Percentiles rank a stretch among this genome's conserved stretches.
Conservation (phyloP, 2,113 vertebrate species). For the Limanda limanda region DNA sequence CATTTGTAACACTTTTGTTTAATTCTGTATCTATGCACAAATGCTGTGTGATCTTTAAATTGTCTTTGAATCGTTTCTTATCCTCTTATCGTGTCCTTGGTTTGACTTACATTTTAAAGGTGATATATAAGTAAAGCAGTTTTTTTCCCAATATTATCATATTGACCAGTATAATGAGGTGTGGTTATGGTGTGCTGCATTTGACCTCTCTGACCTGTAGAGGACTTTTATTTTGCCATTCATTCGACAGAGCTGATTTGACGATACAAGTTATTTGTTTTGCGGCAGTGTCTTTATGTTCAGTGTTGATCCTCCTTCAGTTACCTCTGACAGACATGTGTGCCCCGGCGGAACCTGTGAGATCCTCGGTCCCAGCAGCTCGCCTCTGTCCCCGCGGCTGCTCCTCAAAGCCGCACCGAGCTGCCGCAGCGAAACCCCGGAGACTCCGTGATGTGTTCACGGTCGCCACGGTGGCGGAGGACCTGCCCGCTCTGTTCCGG, state of each 20-base stretch:
- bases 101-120: too few species aligned
- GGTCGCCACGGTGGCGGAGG: neutral
- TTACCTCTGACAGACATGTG: conserved; percentile 62
- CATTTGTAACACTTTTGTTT: too few species aligned
- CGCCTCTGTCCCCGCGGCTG: conserved; percentile 2
- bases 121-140: too few species aligned
- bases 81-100: too few species aligned
- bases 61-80: too few species aligned
- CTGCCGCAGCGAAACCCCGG: neutral
- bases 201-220: neutral
- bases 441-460: neutral
- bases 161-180: too few species aligned
- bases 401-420: neutral
- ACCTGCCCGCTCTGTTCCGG: neutral
- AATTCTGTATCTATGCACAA: too few species aligned
- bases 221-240: conserved; percentile 37
- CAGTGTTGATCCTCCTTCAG: neutral
- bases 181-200: neutral
- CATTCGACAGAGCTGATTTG: neutral
- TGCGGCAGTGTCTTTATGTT: neutral
- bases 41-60: too few species aligned
- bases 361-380: neutral
- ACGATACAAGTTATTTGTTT: too few species aligned
- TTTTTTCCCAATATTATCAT: too few species aligned
- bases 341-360: conserved; percentile 17